Evolutionary conservation across 53 echinoderm and acorn worm species (phyloP).

Genomic region (Pentamera pediparva): DNA sequence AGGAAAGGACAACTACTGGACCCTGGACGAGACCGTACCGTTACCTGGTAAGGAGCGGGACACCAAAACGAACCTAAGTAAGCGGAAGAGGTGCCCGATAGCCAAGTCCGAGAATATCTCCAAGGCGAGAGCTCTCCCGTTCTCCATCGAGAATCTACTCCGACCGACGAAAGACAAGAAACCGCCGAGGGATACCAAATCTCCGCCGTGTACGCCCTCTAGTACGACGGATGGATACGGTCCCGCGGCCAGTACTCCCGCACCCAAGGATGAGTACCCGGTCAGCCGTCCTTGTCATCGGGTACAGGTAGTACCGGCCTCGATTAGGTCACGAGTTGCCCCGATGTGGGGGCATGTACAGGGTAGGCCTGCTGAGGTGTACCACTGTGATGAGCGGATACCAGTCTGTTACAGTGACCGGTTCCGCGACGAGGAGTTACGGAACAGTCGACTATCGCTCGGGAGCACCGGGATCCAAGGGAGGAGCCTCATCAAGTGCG

Average conservation of each 20-base stretch:
- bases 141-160: constrained; percentile 17
- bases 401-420: constrained; percentile 22
- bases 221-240: background rate
- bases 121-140: background rate
- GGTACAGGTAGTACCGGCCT: too few species aligned
- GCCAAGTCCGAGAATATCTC: background rate
- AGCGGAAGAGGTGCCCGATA: too few species aligned
- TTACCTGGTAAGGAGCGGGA: background rate
- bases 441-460: background rate
- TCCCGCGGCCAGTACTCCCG: too few species aligned
- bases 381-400: constrained; percentile 1
- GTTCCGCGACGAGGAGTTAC: constrained; percentile 1
- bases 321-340: too few species aligned
- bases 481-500: background rate
- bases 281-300: too few species aligned
- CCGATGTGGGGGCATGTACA: too few species aligned
- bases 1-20: constrained; percentile 32
- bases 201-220: background rate
- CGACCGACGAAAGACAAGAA: too few species aligned
- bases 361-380: too few species aligned
- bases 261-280: too few species aligned
- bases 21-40: background rate
- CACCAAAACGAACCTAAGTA: background rate
- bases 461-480: background rate
- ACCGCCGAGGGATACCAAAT: background rate